A percentile compares a stretch with the other conserved stretches of the same genome.
These are phyloP conservation scores for Rhinopithecus roxellana DNA, from an alignment of 2,113 vertebrate genomes.

Conservation along the genomic window DNA sequence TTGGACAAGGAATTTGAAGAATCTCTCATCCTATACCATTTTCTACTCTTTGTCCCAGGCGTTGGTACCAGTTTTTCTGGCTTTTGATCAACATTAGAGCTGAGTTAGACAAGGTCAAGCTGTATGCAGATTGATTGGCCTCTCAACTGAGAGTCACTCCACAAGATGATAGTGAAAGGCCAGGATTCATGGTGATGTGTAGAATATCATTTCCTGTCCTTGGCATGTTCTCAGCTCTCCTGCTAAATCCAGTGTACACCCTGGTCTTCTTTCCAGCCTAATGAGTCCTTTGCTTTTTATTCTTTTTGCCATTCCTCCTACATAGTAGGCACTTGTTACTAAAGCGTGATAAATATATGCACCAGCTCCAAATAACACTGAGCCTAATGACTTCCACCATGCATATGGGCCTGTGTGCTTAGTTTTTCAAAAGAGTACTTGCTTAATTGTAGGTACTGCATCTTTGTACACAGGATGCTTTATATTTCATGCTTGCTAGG, in stretches of 20 bases:
- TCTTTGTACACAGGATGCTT: neutral
- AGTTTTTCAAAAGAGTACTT: neutral
- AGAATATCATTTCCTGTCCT: slow-evolving; percentile 8
- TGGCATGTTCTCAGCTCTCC: slow-evolving; percentile 5
- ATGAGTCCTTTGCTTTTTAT: neutral
- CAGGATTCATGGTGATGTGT: neutral
- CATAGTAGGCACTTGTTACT: neutral
- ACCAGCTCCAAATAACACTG: neutral
- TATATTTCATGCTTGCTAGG: neutral
- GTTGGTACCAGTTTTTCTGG: neutral
- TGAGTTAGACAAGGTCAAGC: neutral
- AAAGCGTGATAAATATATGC: neutral
- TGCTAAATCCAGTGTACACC: neutral
- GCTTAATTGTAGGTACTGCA: neutral
- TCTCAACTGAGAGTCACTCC: neutral
- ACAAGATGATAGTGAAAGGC: neutral
- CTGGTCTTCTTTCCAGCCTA: neutral
- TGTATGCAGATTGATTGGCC: neutral
- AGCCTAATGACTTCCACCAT: neutral
- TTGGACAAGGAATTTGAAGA: neutral
- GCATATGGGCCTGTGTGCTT: neutral
- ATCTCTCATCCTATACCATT: neutral
- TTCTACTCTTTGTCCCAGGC: slow-evolving; percentile 21
- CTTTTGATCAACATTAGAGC: neutral
- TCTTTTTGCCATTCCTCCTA: neutral